Evolutionary conservation across 1,140 invertebrate genomes (phyloP), one percentile per base, ranked within the genome.

Genomic region (Cyclargus thomasi): DNA sequence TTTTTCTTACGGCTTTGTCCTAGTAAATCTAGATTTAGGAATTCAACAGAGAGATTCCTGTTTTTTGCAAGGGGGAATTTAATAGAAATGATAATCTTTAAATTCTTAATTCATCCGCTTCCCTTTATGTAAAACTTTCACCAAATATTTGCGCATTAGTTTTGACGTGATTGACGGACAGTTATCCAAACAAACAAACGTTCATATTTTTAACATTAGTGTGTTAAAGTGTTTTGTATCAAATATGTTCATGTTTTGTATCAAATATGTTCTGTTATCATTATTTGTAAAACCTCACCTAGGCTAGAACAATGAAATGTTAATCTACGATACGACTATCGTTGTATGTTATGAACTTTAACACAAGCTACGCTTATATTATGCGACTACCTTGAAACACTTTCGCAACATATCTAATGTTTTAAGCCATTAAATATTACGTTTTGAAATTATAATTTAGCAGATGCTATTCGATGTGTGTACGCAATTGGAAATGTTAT

Each of bases 371-470:
- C 55, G 7, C n/a, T 55, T 69, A 74, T 72, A 68, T 69, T 65
- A 62, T 67, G 63, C 67, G 59, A 67, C 23, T 74, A 62, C 77
- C 77, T 79, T 79, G 77, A 73, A 79, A 77, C 68, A 79, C 72
- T 75, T 79, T 79, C 70, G 62, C 11, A 59, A 11, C 11, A 1
- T 57, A 39, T 14, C 10, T 47, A 47, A 47, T 47, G 39, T 47
- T 47, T 47, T 55, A 16, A 55, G 53, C 18, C 53, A 55, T 55
- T 17, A 55, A 5, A 18, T 55, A 20, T 20, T 18, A 55, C 6
- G 18, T 55, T 55, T 55, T 55, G 16, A 55, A 55, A 55, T 55
- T 55, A 55, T 55, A 17, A 55, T 18, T 17, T 53, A 29, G 29
- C 1, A 29, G 29, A 29, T 8, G 29, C 8, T 29, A 7, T 29